Conservation (phyloP, 2,888 invertebrate genomes). For the Escarpia spicata region DNA sequence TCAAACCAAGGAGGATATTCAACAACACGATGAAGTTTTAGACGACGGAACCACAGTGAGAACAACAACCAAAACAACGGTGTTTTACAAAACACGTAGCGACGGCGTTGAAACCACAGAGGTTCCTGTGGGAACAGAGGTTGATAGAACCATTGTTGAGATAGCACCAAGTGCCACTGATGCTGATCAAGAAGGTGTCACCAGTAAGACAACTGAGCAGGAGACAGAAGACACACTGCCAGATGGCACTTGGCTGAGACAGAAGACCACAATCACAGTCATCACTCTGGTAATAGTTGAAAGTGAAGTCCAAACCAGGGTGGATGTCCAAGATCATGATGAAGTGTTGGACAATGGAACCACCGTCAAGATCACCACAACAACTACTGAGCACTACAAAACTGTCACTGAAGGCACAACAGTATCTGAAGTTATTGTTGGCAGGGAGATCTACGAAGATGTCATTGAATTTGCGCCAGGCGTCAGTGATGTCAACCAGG, state of each 20-base stretch:
- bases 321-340: neutral
- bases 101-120: slow-evolving; percentile 29
- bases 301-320: slow-evolving; percentile 18
- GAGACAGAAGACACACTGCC: slow-evolving; percentile 47
- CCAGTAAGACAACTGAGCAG: slow-evolving; percentile 37
- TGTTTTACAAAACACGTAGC: neutral
- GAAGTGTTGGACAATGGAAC: slow-evolving; percentile 26
- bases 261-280: slow-evolving; percentile 5
- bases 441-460: slow-evolving; percentile 32
- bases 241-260: slow-evolving; percentile 55
- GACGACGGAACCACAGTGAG: slow-evolving; percentile 32
- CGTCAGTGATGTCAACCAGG: slow-evolving; percentile 27
- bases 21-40: neutral
- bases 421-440: slow-evolving; percentile 22
- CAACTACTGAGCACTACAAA: slow-evolving; percentile 28
- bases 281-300: neutral
- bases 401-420: neutral
- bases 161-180: slow-evolving; percentile 22
- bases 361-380: slow-evolving; percentile 21
- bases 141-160: slow-evolving; percentile 24
- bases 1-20: neutral
- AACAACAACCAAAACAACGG: slow-evolving; percentile 25
- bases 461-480: slow-evolving; percentile 32
- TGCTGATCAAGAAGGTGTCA: slow-evolving; percentile 24
- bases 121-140: slow-evolving; percentile 30